Evolutionary conservation across 1,140 invertebrate genomes (phyloP).

Genomic region (Chymomyza costata): DNA sequence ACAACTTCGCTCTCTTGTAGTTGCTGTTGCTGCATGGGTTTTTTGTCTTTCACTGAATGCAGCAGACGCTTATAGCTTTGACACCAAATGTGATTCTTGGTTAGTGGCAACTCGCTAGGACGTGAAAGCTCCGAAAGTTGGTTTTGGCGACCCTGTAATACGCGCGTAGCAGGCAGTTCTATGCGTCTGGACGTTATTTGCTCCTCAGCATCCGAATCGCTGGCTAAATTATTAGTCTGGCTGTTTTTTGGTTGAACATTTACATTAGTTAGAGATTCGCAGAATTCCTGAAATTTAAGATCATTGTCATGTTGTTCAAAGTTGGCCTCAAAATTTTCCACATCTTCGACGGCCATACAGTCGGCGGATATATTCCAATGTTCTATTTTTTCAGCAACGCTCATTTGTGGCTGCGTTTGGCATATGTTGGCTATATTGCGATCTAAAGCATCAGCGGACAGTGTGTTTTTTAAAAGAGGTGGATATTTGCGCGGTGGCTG

Average conservation of each 20-base stretch:
- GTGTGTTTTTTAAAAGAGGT: constrained; percentile 54
- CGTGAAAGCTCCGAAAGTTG: too few relatives aligned
- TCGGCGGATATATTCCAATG: constrained; percentile 45
- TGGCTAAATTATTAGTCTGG: background rate
- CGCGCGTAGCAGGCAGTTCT: too few relatives aligned
- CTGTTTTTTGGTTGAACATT: constrained; percentile 3
- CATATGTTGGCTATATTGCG: constrained; percentile 49
- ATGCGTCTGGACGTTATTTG: background rate
- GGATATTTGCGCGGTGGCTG: constrained; percentile 42
- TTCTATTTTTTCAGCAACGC: constrained; percentile 51
- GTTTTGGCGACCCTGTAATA: too few relatives aligned
- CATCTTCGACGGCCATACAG: constrained; percentile 60
- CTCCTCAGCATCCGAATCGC: background rate
- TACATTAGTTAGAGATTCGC: constrained; percentile 26
- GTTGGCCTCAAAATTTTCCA: constrained; percentile 50
- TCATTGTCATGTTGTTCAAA: constrained; percentile 41
- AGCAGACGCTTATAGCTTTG: background rate
- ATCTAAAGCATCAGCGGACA: constrained; percentile 58
- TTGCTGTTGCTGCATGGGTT: constrained; percentile 26
- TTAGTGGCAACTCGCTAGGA: too few relatives aligned
- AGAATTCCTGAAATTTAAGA: constrained; percentile 42
- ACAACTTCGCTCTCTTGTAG: constrained; percentile 38
- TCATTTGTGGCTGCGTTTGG: constrained; percentile 59
- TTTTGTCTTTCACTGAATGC: constrained; percentile 25
- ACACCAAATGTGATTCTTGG: background rate